Evolutionary conservation across 2,888 invertebrate genomes (phyloP).

Genomic region (Aromia moschata): DNA sequence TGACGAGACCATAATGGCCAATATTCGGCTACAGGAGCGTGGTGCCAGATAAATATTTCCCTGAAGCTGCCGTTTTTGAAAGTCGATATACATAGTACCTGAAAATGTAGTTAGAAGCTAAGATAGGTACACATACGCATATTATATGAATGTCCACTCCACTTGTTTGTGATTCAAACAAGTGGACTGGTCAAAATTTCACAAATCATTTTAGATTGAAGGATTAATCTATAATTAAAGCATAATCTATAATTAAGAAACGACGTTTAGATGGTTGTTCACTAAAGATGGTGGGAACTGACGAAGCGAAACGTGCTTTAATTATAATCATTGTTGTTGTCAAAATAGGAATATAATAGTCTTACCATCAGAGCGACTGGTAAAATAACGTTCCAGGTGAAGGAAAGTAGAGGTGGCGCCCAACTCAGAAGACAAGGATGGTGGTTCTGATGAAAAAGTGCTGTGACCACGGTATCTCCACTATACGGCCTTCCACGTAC

Average conservation of each 20-base stretch:
- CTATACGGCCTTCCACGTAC: slow-evolving; percentile 88
- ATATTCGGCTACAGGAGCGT: slow-evolving; percentile 70
- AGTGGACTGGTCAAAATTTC: too few species aligned
- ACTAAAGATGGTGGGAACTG: too few species aligned
- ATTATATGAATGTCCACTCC: too few species aligned
- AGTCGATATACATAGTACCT: slow-evolving; percentile 74
- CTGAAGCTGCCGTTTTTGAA: slow-evolving; percentile 76
- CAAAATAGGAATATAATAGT: too few species aligned
- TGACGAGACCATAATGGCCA: slow-evolving; percentile 85
- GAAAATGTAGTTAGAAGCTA: slow-evolving; percentile 44
- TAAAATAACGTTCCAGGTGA: slow-evolving; percentile 88
- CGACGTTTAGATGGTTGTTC: too few species aligned
- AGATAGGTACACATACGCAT: too few species aligned
- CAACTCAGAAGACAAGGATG: slow-evolving; percentile 65
- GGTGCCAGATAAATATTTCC: slow-evolving; percentile 74
- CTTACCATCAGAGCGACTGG: slow-evolving; percentile 83
- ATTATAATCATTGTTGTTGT: too few species aligned
- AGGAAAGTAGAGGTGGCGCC: slow-evolving; percentile 77
- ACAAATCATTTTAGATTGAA: too few species aligned
- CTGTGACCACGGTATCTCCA: slow-evolving; percentile 76
- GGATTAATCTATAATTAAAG: too few species aligned
- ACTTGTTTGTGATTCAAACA: too few species aligned
- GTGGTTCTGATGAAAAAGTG: slow-evolving; percentile 67
- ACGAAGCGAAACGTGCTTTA: too few species aligned
- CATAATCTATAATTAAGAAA: too few species aligned